Conservation (phyloP, 2,797 vertebrate genomes). For the Thalassophryne amazonica region DNA sequence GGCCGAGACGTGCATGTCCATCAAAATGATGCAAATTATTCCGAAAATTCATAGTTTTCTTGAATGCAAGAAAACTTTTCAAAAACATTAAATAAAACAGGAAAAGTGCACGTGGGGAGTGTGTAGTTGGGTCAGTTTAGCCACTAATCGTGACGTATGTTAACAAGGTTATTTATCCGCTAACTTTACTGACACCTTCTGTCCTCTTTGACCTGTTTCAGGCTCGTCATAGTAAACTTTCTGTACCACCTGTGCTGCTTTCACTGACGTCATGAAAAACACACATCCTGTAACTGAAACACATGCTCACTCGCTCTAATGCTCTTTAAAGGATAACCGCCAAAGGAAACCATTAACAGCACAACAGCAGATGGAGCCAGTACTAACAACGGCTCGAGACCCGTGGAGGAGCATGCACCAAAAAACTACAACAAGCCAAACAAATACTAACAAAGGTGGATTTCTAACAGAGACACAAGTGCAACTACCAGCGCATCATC, state of each 20-base stretch:
- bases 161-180: conserved; percentile 2
- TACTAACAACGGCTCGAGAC: conserved; percentile 86
- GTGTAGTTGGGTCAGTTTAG: neutral
- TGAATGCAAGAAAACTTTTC: too few relatives aligned
- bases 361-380: conserved; percentile 68
- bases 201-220: conserved; percentile 94
- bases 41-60: too few relatives aligned
- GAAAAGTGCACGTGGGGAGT: neutral
- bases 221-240: conserved; percentile 94
- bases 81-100: too few relatives aligned
- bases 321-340: conserved; percentile 86
- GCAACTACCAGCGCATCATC: conserved; percentile 11
- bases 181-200: conserved; percentile 77
- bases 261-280: conserved; percentile 90
- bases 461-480: conserved; percentile 63
- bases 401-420: conserved; percentile 77
- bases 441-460: conserved; percentile 87
- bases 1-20: too few relatives aligned
- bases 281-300: conserved; percentile 88
- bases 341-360: conserved; percentile 86
- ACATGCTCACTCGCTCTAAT: conserved; percentile 89
- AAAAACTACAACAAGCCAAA: conserved; percentile 40
- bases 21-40: too few relatives aligned
- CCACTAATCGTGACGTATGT: conserved; percentile 17
- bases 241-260: conserved; percentile 94